Conservation (phyloP, 2,113 vertebrate species). For the Albula glossodonta region DNA sequence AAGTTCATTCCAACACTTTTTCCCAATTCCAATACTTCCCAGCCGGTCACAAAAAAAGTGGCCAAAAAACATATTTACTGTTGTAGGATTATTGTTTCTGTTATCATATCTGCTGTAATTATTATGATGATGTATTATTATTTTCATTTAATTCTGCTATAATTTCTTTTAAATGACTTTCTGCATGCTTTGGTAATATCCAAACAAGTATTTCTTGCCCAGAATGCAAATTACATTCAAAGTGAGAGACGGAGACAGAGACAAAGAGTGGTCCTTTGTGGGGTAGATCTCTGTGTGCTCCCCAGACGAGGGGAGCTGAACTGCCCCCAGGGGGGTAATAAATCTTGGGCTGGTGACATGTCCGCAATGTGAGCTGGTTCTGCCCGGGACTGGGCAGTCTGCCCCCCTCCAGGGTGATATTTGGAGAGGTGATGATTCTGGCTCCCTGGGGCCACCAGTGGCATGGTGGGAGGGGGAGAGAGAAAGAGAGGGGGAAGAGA, state of each 20-base stretch:
- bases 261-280: slow-evolving; percentile 30
- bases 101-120: too few species aligned
- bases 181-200: too few species aligned
- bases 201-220: too few species aligned
- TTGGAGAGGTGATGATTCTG: slow-evolving; percentile 35
- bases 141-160: too few species aligned
- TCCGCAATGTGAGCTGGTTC: slow-evolving; percentile 59
- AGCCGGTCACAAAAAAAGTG: too few species aligned
- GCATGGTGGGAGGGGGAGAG: slow-evolving; percentile 46
- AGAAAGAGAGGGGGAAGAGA: slow-evolving; percentile 49
- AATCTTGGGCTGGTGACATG: slow-evolving; percentile 57
- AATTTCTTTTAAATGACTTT: too few species aligned
- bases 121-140: too few species aligned
- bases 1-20: too few species aligned
- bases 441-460: slow-evolving; percentile 40
- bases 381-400: slow-evolving; percentile 58
- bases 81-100: too few species aligned
- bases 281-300: slow-evolving; percentile 40
- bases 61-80: too few species aligned
- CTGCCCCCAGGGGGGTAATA: slow-evolving; percentile 62
- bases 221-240: too few species aligned
- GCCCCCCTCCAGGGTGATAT: slow-evolving; percentile 42
- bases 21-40: too few species aligned
- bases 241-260: background rate
- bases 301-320: slow-evolving; percentile 53